phyloP scores from a whole-genome alignment of 2,888 invertebrate genomes.

The Conistra vaccinii region DNA sequence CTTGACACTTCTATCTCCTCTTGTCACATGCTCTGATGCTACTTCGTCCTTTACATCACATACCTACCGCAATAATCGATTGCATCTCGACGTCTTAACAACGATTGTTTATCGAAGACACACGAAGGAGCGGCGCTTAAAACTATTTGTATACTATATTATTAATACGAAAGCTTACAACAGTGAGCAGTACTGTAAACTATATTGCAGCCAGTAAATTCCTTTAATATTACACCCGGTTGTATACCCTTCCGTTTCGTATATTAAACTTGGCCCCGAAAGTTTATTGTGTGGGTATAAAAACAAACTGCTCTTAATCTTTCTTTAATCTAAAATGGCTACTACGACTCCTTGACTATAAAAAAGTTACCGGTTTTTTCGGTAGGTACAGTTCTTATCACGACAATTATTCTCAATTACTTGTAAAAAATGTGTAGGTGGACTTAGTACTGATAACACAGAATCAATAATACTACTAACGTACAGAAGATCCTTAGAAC shows the following conservation, averaged over 20 bases:
- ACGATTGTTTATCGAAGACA: neutral
- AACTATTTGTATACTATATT: neutral
- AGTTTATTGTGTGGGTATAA: constrained; percentile 15
- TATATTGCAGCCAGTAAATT: constrained; percentile 37
- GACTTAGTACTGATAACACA: neutral
- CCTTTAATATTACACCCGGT: neutral
- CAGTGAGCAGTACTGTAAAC: constrained; percentile 17
- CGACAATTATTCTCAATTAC: neutral
- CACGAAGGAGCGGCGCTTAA: neutral
- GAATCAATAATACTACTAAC: too few species aligned
- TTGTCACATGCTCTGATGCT: neutral
- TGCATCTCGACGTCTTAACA: neutral
- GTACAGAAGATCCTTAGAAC: too few species aligned
- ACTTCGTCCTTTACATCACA: neutral
- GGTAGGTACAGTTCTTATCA: neutral
- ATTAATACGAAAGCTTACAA: neutral
- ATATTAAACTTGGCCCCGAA: constrained; percentile 11
- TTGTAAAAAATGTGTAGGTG: neutral
- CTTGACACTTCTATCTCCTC: too few species aligned
- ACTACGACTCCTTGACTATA: neutral
- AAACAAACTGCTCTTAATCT: constrained; percentile 2
- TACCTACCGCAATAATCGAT: neutral
- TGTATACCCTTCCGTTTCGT: constrained; percentile 8
- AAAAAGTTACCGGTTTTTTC: neutral
- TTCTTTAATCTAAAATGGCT: constrained; percentile 2